These are phyloP conservation scores for Tetanocera ferruginea DNA, from an alignment of 2,888 invertebrate species.

Conservation along the genomic window DNA sequence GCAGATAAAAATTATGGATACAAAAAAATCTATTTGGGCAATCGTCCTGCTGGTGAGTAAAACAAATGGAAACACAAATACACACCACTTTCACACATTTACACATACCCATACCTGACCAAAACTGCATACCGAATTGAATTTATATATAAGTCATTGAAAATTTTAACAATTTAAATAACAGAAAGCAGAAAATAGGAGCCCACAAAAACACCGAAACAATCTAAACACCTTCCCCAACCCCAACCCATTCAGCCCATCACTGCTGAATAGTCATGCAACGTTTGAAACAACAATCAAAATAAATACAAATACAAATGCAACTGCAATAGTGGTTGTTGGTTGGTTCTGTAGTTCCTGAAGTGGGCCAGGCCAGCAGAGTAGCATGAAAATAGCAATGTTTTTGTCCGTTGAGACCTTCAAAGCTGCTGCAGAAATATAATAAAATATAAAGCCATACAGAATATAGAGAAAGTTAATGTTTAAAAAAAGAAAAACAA, in stretches of 20 bases:
- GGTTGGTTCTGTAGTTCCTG: background rate
- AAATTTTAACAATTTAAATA: slow-evolving; percentile 51
- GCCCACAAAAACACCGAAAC: slow-evolving; percentile 19
- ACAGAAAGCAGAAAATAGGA: slow-evolving; percentile 35
- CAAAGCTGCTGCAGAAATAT: slow-evolving; percentile 16
- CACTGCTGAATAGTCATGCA: background rate
- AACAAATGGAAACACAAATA: slow-evolving; percentile 9
- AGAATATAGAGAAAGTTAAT: background rate
- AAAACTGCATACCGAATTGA: slow-evolving; percentile 7
- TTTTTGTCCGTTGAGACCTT: slow-evolving; percentile 21
- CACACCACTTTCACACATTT: background rate
- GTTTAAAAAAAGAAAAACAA: background rate
- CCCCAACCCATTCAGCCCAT: background rate
- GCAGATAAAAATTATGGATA: slow-evolving; percentile 65
- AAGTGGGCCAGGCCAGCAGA: background rate
- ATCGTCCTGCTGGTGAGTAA: slow-evolving; percentile 64
- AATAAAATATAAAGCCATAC: slow-evolving; percentile 5
- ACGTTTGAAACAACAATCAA: background rate
- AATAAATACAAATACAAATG: background rate
- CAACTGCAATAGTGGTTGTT: background rate
- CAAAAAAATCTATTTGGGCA: slow-evolving; percentile 58
- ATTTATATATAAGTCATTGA: slow-evolving; percentile 40
- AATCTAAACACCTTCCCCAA: background rate
- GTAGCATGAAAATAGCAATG: slow-evolving; percentile 16
- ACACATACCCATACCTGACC: background rate